Percentiles rank a stretch among this genome's conserved stretches.
Evolutionary conservation across 2,888 invertebrate species (phyloP).

Genomic region (Euclidia mi): DNA sequence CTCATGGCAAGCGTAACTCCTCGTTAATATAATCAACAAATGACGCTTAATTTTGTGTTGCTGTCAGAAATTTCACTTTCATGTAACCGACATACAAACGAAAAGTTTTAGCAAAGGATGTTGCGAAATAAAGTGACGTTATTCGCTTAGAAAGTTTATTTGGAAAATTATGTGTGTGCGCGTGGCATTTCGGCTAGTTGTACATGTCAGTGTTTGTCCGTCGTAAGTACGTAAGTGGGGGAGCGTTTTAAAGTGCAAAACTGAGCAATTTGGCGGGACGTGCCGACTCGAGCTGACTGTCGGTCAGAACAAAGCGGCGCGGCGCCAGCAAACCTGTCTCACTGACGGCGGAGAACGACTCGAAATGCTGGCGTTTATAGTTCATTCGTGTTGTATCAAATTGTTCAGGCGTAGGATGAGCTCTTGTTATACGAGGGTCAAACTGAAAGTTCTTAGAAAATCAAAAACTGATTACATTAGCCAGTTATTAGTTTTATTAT

Average conservation of each 20-base stretch:
- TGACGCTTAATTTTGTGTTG: slow-evolving; percentile 39
- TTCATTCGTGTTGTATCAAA: no score
- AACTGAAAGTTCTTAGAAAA: no score
- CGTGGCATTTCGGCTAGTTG: slow-evolving; percentile 7
- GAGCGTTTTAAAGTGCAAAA: slow-evolving; percentile 9
- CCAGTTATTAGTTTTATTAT: no score
- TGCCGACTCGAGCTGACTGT: slow-evolving; percentile 4
- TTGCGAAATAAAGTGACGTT: slow-evolving; percentile 24
- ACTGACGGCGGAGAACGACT: no score
- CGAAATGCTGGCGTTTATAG: no score
- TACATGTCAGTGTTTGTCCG: slow-evolving; percentile 9
- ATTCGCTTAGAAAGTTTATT: slow-evolving; percentile 13
- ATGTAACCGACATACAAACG: slow-evolving; percentile 27
- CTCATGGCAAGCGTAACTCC: slow-evolving; percentile 31
- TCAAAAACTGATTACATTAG: no score
- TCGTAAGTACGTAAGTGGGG: neutral
- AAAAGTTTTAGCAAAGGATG: slow-evolving; percentile 32
- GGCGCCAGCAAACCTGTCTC: slow-evolving; percentile 3
- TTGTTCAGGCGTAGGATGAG: no score
- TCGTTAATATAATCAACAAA: slow-evolving; percentile 48
- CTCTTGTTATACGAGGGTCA: no score
- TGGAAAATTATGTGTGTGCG: slow-evolving; percentile 14
- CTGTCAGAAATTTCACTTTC: slow-evolving; percentile 24
- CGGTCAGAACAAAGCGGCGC: slow-evolving; percentile 11
- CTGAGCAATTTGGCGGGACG: slow-evolving; percentile 15